These are phyloP conservation scores for Holacanthella duospinosa DNA, from an alignment of 2,888 invertebrate genomes.

Conservation along the genomic window DNA sequence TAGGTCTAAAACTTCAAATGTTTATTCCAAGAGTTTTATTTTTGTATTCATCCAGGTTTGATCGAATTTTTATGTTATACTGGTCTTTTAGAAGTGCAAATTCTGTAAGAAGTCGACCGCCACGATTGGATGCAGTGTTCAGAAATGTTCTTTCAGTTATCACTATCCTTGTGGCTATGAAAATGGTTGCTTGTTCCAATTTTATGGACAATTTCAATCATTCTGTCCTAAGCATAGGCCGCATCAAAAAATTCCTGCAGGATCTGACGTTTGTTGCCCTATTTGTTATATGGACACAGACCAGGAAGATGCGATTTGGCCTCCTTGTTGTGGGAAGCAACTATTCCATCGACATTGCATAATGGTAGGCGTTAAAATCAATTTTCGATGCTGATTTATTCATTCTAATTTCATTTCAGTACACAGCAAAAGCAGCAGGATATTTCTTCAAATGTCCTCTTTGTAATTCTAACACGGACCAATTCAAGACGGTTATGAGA, in stretches of 20 bases:
- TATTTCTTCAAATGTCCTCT: slow-evolving; percentile 75
- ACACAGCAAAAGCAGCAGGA: slow-evolving; percentile 62
- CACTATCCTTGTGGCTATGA: slow-evolving; percentile 64
- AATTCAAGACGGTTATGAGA: slow-evolving; percentile 53
- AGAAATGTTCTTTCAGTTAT: slow-evolving; percentile 56
- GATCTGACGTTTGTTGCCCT: slow-evolving; percentile 46
- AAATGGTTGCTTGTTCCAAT: slow-evolving; percentile 54
- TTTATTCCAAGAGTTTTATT: no score
- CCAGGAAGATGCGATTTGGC: slow-evolving; percentile 49
- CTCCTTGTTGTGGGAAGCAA: slow-evolving; percentile 65
- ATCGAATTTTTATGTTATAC: slow-evolving; percentile 3
- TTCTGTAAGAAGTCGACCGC: slow-evolving; percentile 58
- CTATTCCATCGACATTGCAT: slow-evolving; percentile 67
- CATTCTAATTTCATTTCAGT: slow-evolving; percentile 45
- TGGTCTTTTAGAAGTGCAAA: slow-evolving; percentile 52
- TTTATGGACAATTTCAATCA: slow-evolving; percentile 52
- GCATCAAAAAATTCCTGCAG: slow-evolving; percentile 45
- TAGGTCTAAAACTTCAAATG: no score
- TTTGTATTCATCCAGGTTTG: no score
- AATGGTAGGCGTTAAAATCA: slow-evolving; percentile 45
- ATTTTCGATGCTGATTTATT: neutral
- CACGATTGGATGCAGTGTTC: slow-evolving; percentile 59
- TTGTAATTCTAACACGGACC: slow-evolving; percentile 56
- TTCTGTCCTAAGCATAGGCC: slow-evolving; percentile 55
- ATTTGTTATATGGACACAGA: slow-evolving; percentile 58